These are phyloP conservation scores for Drosophila kikkawai DNA, from an alignment of 1,140 invertebrate genomes.

Conservation along the genomic window DNA sequence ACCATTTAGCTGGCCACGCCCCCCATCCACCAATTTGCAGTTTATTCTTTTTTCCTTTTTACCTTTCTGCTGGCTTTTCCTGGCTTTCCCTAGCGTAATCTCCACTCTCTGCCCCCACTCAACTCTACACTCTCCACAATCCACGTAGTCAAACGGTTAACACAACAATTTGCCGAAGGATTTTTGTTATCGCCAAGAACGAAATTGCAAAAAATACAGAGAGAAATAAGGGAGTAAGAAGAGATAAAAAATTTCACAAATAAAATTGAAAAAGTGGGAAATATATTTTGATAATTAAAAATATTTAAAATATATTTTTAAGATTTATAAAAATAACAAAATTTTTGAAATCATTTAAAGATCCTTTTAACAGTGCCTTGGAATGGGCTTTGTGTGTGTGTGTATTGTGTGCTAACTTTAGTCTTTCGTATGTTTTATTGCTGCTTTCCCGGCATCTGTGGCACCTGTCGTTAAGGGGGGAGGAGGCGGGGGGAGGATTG, in stretches of 20 bases:
- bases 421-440: slow-evolving; percentile 47
- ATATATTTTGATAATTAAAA: neutral
- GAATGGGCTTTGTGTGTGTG: slow-evolving; percentile 16
- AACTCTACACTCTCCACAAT: slow-evolving; percentile 1
- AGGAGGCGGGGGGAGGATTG: neutral
- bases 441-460: slow-evolving; percentile 20
- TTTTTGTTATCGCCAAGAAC: slow-evolving; percentile 33
- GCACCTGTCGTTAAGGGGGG: slow-evolving; percentile 56
- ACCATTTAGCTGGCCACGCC: slow-evolving; percentile 43
- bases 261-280: too few relatives aligned
- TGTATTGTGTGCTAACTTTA: slow-evolving; percentile 13
- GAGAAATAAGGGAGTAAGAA: neutral
- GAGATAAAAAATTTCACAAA: too few relatives aligned
- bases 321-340: too few relatives aligned
- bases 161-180: slow-evolving; percentile 61
- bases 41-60: neutral
- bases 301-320: neutral
- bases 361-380: neutral
- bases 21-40: slow-evolving; percentile 9
- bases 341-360: neutral
- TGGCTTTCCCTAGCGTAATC: slow-evolving; percentile 7
- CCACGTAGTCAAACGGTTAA: slow-evolving; percentile 52
- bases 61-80: slow-evolving; percentile 10
- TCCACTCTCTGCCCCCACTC: neutral
- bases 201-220: neutral